These are phyloP conservation scores for Corvus hawaiiensis DNA, from an alignment of 2,113 vertebrate species.

Conservation along the genomic window DNA sequence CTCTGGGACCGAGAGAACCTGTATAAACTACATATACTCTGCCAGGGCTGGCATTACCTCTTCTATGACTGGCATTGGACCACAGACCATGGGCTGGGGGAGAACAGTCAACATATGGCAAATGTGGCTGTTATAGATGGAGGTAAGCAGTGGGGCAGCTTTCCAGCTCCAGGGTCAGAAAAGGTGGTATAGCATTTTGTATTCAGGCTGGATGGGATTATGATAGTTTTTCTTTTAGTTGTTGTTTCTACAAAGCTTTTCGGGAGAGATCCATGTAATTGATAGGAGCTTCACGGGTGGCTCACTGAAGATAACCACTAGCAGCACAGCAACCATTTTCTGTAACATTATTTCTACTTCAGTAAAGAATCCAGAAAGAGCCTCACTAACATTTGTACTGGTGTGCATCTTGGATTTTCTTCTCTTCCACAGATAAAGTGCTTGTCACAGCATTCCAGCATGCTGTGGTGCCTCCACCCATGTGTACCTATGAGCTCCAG, in stretches of 20 bases:
- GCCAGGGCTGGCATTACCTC: constrained; percentile 77
- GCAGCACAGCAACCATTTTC: background rate
- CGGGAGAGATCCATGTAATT: rapidly evolving
- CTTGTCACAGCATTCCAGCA: constrained; percentile 87
- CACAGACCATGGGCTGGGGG: constrained; percentile 77
- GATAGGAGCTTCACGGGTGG: background rate
- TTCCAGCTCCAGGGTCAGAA: background rate
- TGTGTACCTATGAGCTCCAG: constrained; percentile 85
- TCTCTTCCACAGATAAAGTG: constrained; percentile 77
- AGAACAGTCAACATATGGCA: constrained; percentile 68
- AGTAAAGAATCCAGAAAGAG: background rate
- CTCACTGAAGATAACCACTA: background rate
- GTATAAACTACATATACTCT: constrained; percentile 79
- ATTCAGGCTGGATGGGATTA: background rate
- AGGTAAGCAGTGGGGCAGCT: constrained; percentile 68
- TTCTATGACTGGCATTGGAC: constrained; percentile 90
- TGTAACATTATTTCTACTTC: background rate
- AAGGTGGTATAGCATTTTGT: background rate
- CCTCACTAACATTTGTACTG: background rate
- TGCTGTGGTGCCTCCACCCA: constrained; percentile 87
- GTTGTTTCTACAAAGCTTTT: background rate
- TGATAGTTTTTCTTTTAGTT: background rate
- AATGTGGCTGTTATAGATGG: constrained; percentile 94
- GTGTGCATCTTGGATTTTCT: background rate
- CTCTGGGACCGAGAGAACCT: constrained; percentile 84